These are phyloP conservation scores for Omphaloscelis lunosa DNA, from an alignment of 2,888 invertebrate species.

Conservation along the genomic window DNA sequence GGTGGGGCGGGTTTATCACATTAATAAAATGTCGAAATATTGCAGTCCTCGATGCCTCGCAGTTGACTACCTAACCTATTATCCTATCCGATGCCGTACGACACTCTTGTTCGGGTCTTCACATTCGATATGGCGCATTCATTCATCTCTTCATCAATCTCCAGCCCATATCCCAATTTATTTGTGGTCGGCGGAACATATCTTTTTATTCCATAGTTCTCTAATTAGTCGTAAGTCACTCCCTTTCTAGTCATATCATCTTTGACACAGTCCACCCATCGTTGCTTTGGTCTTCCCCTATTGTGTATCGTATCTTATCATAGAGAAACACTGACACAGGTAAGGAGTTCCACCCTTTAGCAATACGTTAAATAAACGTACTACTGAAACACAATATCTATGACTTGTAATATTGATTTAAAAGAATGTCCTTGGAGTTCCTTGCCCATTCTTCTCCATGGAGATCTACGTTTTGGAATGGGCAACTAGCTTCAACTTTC, in stretches of 20 bases:
- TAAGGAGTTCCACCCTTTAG: background rate
- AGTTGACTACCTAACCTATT: background rate
- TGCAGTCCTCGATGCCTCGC: background rate
- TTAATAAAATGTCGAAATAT: slow-evolving; percentile 4
- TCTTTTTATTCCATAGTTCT: background rate
- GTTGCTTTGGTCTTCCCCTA: background rate
- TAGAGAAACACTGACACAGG: background rate
- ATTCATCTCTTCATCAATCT: background rate
- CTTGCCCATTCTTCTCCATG: too few species aligned
- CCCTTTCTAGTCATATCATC: background rate
- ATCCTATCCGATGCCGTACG: background rate
- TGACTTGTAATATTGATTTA: too few species aligned
- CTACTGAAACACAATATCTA: background rate
- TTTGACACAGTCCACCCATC: background rate
- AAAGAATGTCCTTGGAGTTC: too few species aligned
- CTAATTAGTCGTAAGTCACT: background rate
- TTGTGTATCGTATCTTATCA: background rate
- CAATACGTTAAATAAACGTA: background rate
- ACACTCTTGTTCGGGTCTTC: background rate
- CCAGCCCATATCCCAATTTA: background rate
- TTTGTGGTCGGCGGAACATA: background rate
- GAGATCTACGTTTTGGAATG: too few species aligned
- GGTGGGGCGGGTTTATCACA: background rate
- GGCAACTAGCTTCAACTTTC: too few species aligned
- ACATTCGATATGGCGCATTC: background rate